Evolutionary conservation across 2,888 invertebrate species (phyloP).

Genomic region (Dynastes maya): DNA sequence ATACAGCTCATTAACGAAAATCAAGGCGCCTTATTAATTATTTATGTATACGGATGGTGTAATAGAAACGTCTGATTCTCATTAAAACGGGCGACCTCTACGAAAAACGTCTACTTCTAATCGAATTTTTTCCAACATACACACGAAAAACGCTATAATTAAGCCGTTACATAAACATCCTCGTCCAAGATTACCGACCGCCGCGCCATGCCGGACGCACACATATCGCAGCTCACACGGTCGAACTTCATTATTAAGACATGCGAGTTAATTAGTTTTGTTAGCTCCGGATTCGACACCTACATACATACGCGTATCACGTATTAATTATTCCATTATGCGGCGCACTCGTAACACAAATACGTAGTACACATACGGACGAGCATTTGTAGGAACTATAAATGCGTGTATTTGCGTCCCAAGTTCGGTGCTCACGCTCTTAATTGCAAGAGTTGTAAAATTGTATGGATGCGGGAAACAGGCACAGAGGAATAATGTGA

Average conservation of each 20-base stretch:
- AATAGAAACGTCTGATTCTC: slow-evolving; percentile 6
- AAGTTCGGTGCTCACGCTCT: slow-evolving; percentile 16
- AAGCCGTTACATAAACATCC: slow-evolving; percentile 40
- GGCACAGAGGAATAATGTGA: slow-evolving; percentile 15
- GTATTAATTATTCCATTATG: slow-evolving; percentile 41
- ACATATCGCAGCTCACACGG: background rate
- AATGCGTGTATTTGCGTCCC: background rate
- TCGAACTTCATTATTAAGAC: slow-evolving; percentile 30
- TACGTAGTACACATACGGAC: background rate
- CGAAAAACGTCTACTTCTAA: slow-evolving; percentile 12
- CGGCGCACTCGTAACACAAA: slow-evolving; percentile 8
- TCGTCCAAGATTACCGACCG: slow-evolving; percentile 13
- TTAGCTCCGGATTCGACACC: slow-evolving; percentile 34
- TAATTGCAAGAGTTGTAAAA: slow-evolving; percentile 6
- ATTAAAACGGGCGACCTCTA: background rate
- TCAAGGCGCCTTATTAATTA: slow-evolving; percentile 1
- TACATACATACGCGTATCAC: slow-evolving; percentile 17
- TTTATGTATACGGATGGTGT: background rate
- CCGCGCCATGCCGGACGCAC: background rate
- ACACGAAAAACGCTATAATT: slow-evolving; percentile 34
- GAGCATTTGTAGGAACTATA: background rate
- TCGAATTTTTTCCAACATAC: slow-evolving; percentile 17
- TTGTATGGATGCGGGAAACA: background rate
- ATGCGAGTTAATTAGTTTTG: slow-evolving; percentile 41
- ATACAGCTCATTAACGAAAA: too few species aligned